These are phyloP conservation scores for Prionailurus bengalensis DNA, from an alignment of 2,113 vertebrate genomes.

Conservation along the genomic window DNA sequence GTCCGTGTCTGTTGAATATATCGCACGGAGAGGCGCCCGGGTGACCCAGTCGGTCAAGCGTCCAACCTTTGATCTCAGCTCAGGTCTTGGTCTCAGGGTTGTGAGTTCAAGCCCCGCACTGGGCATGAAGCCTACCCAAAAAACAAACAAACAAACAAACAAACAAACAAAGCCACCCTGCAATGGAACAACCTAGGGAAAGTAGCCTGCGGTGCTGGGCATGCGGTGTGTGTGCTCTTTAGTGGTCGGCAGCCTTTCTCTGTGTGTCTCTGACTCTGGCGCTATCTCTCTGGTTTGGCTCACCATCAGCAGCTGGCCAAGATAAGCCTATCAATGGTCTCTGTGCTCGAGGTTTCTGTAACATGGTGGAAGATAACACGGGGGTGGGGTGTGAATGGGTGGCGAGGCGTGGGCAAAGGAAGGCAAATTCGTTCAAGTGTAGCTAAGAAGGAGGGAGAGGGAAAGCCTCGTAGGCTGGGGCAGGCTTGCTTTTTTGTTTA, in stretches of 20 bases:
- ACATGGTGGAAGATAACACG: not conserved
- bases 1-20: not conserved
- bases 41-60: too few relatives aligned
- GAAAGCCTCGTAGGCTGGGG: not conserved
- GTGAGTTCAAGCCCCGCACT: too few relatives aligned
- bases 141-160: too few relatives aligned
- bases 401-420: not conserved
- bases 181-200: not conserved
- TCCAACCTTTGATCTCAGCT: too few relatives aligned
- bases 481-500: not conserved
- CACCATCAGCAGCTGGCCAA: not conserved
- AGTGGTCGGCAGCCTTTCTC: not conserved
- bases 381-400: not conserved
- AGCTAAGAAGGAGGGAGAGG: not conserved
- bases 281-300: not conserved
- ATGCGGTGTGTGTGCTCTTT: too few relatives aligned
- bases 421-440: not conserved
- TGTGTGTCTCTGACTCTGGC: not conserved
- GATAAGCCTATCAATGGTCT: not conserved
- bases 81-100: too few relatives aligned
- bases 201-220: not conserved
- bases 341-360: not conserved
- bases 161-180: too few relatives aligned
- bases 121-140: too few relatives aligned
- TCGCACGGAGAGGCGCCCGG: too few relatives aligned